These are phyloP conservation scores for Pedionomus torquatus DNA, from an alignment of 2,113 vertebrate species.

Conservation along the genomic window DNA sequence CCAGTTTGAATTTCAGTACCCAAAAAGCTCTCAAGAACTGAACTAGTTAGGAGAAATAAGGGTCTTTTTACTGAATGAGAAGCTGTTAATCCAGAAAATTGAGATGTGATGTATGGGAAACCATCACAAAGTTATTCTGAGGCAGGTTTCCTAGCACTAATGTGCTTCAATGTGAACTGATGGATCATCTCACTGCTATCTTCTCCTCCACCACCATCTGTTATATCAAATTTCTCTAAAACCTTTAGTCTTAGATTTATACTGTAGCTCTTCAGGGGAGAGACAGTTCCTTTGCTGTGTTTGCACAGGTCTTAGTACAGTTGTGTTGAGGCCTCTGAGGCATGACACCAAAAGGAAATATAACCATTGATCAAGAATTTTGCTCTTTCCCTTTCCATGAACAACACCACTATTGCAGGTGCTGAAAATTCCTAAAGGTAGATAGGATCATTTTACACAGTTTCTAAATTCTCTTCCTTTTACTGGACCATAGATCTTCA, in stretches of 20 bases:
- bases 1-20: not conserved
- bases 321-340: not conserved
- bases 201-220: not conserved
- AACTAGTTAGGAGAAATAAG: not conserved
- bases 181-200: not conserved
- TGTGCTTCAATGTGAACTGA: not conserved
- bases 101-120: not conserved
- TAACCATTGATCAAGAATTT: not conserved
- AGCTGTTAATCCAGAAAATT: not conserved
- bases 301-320: not conserved
- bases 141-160: not conserved
- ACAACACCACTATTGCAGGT: not conserved
- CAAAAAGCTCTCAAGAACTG: not conserved
- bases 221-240: not conserved
- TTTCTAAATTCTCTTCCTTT: not conserved
- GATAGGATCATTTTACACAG: not conserved
- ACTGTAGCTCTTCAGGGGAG: not conserved
- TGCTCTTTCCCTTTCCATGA: not conserved
- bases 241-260: not conserved
- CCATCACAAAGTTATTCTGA: not conserved
- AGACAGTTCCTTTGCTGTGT: not conserved
- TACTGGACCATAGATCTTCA: not conserved
- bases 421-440: not conserved
- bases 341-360: not conserved
- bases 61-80: not conserved